Conservation (phyloP, 2,888 invertebrate species). For the Thecophora atra region DNA sequence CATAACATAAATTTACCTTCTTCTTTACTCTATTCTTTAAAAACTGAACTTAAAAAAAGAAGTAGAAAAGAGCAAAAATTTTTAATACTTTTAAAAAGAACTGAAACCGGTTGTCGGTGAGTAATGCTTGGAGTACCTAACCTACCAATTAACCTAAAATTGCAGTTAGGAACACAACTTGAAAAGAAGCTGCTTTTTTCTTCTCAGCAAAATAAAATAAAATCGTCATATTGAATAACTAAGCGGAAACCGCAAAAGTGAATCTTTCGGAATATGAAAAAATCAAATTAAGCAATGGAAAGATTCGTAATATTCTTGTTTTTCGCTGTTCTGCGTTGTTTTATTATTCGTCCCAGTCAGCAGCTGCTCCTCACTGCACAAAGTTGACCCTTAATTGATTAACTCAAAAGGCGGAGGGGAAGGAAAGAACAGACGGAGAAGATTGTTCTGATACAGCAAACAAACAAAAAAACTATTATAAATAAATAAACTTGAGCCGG, state of each 20-base stretch:
- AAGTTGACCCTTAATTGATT: constrained; percentile 23
- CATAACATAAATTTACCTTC: too few relatives aligned
- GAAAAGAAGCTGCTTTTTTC: not conserved
- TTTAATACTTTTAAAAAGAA: not conserved
- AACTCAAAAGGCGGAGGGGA: not conserved
- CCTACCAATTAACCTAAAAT: not conserved
- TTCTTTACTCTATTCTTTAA: not conserved
- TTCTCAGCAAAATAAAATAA: not conserved
- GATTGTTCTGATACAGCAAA: not conserved
- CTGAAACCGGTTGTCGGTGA: not conserved
- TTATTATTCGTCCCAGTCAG: not conserved
- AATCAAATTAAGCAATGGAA: too few relatives aligned
- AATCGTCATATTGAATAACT: not conserved
- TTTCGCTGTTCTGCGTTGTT: not conserved
- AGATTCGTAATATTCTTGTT: not conserved
- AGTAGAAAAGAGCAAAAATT: not conserved
- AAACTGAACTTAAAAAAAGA: not conserved
- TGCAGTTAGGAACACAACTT: not conserved
- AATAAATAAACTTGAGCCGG: not conserved
- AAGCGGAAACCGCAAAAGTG: constrained; percentile 23
- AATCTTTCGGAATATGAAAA: not conserved
- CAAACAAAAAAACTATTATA: not conserved
- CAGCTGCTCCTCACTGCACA: not conserved
- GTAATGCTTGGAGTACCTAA: not conserved
- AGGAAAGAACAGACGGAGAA: not conserved